Evolutionary conservation across 2,888 invertebrate species (phyloP).

Genomic region (Apeira syringaria): DNA sequence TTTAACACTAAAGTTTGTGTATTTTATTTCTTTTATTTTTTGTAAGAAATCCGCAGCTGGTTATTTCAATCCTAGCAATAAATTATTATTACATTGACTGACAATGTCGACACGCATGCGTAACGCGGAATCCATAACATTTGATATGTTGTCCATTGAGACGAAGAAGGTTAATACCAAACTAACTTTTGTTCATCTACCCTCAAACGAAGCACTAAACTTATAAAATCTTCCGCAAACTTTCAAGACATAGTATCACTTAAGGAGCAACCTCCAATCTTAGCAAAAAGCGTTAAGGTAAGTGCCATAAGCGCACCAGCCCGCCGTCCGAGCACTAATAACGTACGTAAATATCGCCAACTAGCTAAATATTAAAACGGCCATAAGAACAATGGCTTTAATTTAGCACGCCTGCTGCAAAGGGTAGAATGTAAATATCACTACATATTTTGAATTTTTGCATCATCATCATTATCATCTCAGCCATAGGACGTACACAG

Average conservation of each 20-base stretch:
- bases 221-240: slow-evolving; percentile 24
- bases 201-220: slow-evolving; percentile 11
- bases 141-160: neutral
- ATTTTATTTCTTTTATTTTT: too few species aligned
- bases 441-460: too few species aligned
- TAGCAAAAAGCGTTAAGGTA: slow-evolving; percentile 54
- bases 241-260: slow-evolving; percentile 31
- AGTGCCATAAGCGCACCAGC: slow-evolving; percentile 47
- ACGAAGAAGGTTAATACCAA: neutral
- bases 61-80: too few species aligned
- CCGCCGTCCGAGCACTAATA: slow-evolving; percentile 49
- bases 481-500: too few species aligned
- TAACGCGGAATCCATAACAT: too few species aligned
- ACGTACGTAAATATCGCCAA: slow-evolving; percentile 58
- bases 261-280: slow-evolving; percentile 52
- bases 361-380: slow-evolving; percentile 66
- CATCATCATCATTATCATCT: too few species aligned
- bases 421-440: too few species aligned
- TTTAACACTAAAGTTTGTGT: too few species aligned
- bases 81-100: too few species aligned
- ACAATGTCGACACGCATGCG: too few species aligned
- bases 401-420: slow-evolving; percentile 41
- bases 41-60: too few species aligned
- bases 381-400: slow-evolving; percentile 46
- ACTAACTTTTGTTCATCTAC: neutral